A percentile compares a stretch with the other conserved stretches of the same genome.
phyloP scores from a whole-genome alignment of 2,888 invertebrate genomes.

The Helobdella robusta region DNA sequence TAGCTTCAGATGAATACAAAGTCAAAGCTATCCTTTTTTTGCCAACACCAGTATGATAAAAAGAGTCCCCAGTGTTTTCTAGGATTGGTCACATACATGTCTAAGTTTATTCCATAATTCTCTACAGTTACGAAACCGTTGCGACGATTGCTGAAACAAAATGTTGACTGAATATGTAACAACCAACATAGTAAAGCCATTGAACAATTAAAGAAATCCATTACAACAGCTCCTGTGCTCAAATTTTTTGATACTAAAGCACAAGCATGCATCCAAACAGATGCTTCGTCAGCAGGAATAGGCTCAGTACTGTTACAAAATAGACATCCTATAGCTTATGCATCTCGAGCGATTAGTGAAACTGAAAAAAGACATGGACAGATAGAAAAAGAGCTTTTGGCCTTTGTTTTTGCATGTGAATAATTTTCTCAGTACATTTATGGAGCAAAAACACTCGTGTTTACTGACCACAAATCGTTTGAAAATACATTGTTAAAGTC shows the following conservation, averaged over 20 bases:
- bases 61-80: slow-evolving; percentile 4
- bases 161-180: not conserved
- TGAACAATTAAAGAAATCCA: not conserved
- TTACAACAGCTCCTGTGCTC: slow-evolving; percentile 12
- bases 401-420: slow-evolving; percentile 31
- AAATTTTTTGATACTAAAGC: slow-evolving; percentile 30
- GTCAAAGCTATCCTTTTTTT: slow-evolving; percentile 34
- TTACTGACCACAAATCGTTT: slow-evolving; percentile 33
- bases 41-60: slow-evolving; percentile 34
- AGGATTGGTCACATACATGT: slow-evolving; percentile 34
- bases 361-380: slow-evolving; percentile 33
- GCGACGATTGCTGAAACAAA: not conserved
- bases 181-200: not conserved
- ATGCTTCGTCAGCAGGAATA: slow-evolving; percentile 29
- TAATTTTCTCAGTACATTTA: slow-evolving; percentile 31
- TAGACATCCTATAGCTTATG: slow-evolving; percentile 26
- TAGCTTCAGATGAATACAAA: slow-evolving; percentile 30
- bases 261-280: slow-evolving; percentile 25
- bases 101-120: slow-evolving; percentile 35
- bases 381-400: slow-evolving; percentile 33
- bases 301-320: slow-evolving; percentile 25
- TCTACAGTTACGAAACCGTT: slow-evolving; percentile 25
- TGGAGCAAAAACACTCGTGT: slow-evolving; percentile 29
- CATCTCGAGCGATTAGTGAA: slow-evolving; percentile 31
- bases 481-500: slow-evolving; percentile 23